Evolutionary conservation across 2,888 invertebrate genomes (phyloP).

Genomic region (Rambutsinella grinnellia): DNA sequence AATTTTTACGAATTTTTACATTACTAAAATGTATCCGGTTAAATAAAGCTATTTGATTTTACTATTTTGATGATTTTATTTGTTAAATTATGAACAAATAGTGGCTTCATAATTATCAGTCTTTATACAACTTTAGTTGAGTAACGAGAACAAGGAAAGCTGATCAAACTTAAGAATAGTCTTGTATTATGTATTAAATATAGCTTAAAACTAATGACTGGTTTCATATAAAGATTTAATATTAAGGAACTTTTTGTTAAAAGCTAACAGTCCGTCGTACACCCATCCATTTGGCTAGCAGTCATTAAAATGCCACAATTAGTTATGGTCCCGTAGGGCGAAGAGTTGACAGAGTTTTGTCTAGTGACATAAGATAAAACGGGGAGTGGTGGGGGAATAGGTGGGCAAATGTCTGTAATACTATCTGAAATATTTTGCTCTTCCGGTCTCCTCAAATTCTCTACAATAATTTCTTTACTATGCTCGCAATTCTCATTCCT

Average conservation of each 20-base stretch:
- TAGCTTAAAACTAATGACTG: background rate
- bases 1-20: too few species aligned
- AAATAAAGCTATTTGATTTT: too few species aligned
- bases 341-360: constrained; percentile 20
- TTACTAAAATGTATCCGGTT: too few species aligned
- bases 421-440: constrained; percentile 29
- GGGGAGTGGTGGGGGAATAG: constrained; percentile 65
- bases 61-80: too few species aligned
- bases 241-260: background rate
- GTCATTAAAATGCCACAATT: constrained; percentile 29
- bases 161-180: too few species aligned
- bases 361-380: constrained; percentile 63
- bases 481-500: constrained; percentile 25
- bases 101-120: too few species aligned
- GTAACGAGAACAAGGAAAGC: too few species aligned
- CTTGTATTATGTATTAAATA: background rate
- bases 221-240: background rate
- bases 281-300: constrained; percentile 5
- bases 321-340: constrained; percentile 10
- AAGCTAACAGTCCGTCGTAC: background rate
- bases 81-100: too few species aligned
- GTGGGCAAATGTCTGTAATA: constrained; percentile 54
- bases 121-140: too few species aligned
- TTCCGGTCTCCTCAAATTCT: constrained; percentile 36
- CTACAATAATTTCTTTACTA: constrained; percentile 31